phyloP scores from a whole-genome alignment of 2,797 vertebrate genomes.

The Australoheros facetus region DNA sequence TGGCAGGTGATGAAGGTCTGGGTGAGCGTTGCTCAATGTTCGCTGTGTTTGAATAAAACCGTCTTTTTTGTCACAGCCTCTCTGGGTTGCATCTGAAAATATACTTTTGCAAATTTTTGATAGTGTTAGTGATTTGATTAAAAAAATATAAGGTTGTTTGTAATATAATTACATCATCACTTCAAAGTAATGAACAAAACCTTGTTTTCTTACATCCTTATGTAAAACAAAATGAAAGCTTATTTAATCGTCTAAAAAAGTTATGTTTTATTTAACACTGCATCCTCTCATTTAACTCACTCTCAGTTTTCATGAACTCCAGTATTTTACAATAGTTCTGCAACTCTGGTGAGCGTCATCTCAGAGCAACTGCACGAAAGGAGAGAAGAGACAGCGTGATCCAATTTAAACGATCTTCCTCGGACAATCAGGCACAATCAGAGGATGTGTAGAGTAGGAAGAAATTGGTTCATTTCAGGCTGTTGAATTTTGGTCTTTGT shows the following conservation, averaged over 20 bases:
- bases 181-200: not conserved
- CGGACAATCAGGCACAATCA: slow-evolving; percentile 56
- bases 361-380: slow-evolving; percentile 6
- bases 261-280: no score
- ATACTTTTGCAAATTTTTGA: not conserved
- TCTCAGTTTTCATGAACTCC: not conserved
- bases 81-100: not conserved
- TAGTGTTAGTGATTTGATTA: not conserved
- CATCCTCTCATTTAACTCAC: not conserved
- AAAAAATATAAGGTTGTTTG: not conserved
- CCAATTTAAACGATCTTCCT: slow-evolving; percentile 50
- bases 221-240: not conserved
- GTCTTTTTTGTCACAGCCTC: not conserved
- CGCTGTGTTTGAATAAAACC: slow-evolving; percentile 8
- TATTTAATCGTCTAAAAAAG: not conserved
- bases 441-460: slow-evolving; percentile 37
- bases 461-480: slow-evolving; percentile 28
- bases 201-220: not conserved
- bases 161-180: not conserved
- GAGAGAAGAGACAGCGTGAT: slow-evolving; percentile 20
- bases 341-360: slow-evolving; percentile 32
- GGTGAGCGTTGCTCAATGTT: slow-evolving; percentile 21
- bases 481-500: slow-evolving; percentile 15
- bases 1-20: not conserved
- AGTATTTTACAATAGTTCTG: slow-evolving; percentile 21